phyloP scores from a whole-genome alignment of 2,113 vertebrate genomes.

The Prunella fulvescens region DNA sequence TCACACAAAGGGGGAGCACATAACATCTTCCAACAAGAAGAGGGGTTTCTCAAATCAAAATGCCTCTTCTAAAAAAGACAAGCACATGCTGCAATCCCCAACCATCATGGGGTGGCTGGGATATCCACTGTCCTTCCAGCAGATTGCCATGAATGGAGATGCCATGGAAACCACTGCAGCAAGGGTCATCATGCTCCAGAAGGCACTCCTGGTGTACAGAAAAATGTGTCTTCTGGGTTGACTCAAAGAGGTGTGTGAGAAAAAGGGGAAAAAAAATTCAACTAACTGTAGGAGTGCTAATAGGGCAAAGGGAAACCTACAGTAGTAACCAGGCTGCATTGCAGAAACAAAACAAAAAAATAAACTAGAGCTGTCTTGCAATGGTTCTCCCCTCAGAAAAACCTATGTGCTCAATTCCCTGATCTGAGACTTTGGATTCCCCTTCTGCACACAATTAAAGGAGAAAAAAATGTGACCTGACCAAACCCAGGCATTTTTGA shows the following conservation, averaged over 20 bases:
- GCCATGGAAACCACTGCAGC: not conserved
- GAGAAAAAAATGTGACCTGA: conserved; percentile 31
- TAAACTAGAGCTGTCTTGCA: not conserved
- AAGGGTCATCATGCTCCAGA: not conserved
- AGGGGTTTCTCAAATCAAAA: not conserved
- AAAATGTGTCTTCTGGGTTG: not conserved
- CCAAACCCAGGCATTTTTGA: conserved; percentile 9
- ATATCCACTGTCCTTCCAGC: not conserved
- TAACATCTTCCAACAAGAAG: not conserved
- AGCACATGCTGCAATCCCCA: not conserved
- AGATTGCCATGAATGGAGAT: not conserved
- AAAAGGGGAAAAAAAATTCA: not conserved
- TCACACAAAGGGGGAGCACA: not conserved
- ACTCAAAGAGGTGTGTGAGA: not conserved
- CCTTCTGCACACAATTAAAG: conserved; percentile 13
- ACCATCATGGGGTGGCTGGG: accelerated
- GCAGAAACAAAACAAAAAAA: not conserved
- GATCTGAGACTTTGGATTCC: not conserved
- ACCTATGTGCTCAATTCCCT: not conserved
- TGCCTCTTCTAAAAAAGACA: not conserved
- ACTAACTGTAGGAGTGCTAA: not conserved
- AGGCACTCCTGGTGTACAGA: not conserved
- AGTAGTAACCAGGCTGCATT: not conserved
- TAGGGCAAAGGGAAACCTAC: not conserved
- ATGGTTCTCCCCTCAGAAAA: not conserved